A percentile compares a stretch with the other conserved stretches of the same genome.
Evolutionary conservation across 2,113 vertebrate species (phyloP).

Genomic region (Lagopus muta): DNA sequence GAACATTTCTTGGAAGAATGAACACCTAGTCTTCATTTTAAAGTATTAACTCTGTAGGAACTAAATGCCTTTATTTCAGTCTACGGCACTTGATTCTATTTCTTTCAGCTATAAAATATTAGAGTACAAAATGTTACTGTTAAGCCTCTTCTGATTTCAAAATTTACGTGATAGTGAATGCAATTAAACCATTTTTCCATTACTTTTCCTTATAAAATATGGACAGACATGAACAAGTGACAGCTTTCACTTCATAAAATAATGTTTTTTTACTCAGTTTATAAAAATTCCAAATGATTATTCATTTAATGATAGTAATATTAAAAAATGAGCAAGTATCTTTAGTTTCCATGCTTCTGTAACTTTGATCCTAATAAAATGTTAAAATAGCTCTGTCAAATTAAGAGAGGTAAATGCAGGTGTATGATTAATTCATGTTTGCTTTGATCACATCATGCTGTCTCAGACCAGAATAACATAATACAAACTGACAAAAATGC

Average conservation of each 20-base stretch:
- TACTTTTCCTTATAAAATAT: slow-evolving; percentile 19
- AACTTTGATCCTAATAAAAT: not conserved
- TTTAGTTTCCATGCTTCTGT: not conserved
- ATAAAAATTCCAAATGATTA: not conserved
- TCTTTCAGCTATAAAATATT: not conserved
- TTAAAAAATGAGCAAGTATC: not conserved
- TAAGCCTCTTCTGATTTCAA: slow-evolving; percentile 22
- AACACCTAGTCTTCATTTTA: not conserved
- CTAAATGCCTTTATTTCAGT: not conserved
- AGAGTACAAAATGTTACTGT: not conserved
- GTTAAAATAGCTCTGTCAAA: not conserved
- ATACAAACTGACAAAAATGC: not conserved
- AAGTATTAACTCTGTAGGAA: not conserved
- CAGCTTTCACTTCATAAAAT: not conserved
- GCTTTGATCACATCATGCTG: slow-evolving; percentile 17
- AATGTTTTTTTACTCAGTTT: not conserved
- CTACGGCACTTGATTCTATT: not conserved
- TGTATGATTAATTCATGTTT: slow-evolving; percentile 16
- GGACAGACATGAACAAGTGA: not conserved
- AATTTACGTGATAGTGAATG: slow-evolving; percentile 23
- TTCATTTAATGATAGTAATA: not conserved
- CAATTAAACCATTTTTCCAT: slow-evolving; percentile 31
- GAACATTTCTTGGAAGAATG: not conserved
- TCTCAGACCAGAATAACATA: not conserved
- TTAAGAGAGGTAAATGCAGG: not conserved